Conservation (phyloP, 2,113 vertebrate genomes). For the Entomyzon cyanotis region DNA sequence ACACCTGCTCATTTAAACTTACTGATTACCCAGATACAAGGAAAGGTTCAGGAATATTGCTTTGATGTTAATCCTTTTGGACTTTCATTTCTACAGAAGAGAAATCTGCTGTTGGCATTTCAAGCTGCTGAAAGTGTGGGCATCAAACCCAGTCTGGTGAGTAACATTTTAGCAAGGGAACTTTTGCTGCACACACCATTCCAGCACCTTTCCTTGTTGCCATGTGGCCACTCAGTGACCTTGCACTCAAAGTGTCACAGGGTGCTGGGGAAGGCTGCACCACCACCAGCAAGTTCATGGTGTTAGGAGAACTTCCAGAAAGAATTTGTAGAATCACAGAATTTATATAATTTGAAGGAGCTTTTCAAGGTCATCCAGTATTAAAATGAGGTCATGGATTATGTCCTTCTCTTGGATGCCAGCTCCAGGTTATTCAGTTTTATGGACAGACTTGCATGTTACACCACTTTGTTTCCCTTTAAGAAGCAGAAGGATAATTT, state of each 20-base stretch:
- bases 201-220: not conserved
- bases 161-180: slow-evolving; percentile 40
- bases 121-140: slow-evolving; percentile 95
- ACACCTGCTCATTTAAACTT: not conserved
- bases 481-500: not conserved
- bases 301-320: not conserved
- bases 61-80: not conserved
- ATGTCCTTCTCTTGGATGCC: not conserved
- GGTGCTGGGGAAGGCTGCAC: not conserved
- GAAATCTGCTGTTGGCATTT: slow-evolving; percentile 93
- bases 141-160: slow-evolving; percentile 95
- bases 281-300: not conserved
- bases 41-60: not conserved
- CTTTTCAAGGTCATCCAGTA: not conserved
- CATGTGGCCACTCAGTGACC: not conserved
- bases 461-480: not conserved
- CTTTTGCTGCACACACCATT: not conserved
- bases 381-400: not conserved
- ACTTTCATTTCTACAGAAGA: slow-evolving; percentile 78
- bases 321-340: not conserved
- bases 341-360: not conserved
- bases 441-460: not conserved
- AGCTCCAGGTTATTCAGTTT: not conserved
- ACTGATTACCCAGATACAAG: not conserved
- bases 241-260: not conserved